Evolutionary conservation across 2,797 vertebrate species (phyloP).

Genomic region (Thamnophis elegans): DNA sequence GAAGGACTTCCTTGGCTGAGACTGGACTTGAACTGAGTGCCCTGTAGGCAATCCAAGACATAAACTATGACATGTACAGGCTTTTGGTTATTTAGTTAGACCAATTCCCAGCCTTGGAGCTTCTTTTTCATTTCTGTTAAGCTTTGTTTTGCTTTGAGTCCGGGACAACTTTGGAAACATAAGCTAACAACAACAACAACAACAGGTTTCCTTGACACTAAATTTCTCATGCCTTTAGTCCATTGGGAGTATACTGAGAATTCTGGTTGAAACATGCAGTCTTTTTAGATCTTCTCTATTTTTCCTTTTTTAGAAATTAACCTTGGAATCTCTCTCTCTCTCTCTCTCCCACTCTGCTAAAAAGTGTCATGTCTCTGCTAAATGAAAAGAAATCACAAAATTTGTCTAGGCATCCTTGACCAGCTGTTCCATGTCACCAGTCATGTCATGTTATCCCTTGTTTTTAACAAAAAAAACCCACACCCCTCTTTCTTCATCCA

Average conservation of each 20-base stretch:
- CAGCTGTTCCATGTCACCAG: constrained; percentile 10
- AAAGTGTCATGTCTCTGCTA: not conserved
- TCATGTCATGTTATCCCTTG: constrained; percentile 12
- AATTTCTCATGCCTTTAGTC: not conserved
- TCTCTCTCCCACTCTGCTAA: not conserved
- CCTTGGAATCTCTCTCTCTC: not conserved
- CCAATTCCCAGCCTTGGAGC: too few species aligned
- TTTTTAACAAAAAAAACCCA: not conserved
- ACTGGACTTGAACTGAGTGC: not conserved
- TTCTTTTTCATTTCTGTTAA: not conserved
- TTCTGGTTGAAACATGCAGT: not conserved
- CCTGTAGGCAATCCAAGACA: not conserved
- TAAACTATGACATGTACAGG: not conserved
- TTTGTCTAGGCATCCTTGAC: constrained; percentile 24
- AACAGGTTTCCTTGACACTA: not conserved
- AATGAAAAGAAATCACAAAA: not conserved
- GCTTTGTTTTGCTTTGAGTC: not conserved
- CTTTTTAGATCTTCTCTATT: not conserved
- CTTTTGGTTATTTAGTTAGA: not conserved
- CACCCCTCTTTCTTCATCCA: not conserved
- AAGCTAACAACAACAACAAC: not conserved
- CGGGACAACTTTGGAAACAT: not conserved
- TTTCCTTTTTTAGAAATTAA: not conserved
- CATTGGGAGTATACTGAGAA: not conserved
- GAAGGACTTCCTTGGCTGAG: not conserved